A percentile compares a stretch with the other conserved stretches of the same genome.
Evolutionary conservation across 2,113 vertebrate genomes (phyloP).

Genomic region (Ellobius talpinus): DNA sequence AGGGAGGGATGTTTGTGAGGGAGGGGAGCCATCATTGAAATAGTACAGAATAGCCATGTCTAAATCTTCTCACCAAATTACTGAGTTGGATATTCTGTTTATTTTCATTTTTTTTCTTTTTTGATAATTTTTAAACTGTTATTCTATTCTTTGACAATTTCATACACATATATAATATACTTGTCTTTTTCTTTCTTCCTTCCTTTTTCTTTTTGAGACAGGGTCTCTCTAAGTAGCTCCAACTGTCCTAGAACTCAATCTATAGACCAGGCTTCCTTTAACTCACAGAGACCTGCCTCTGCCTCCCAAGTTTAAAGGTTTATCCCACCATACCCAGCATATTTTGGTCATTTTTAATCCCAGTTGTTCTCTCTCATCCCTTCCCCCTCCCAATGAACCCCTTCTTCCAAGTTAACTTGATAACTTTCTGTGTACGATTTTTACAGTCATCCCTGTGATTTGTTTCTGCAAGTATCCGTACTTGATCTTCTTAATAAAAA

Average conservation of each 20-base stretch:
- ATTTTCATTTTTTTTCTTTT: neutral
- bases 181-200: neutral
- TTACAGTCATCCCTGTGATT: constrained; percentile 36
- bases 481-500: constrained; percentile 62
- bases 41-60: neutral
- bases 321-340: neutral
- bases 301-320: neutral
- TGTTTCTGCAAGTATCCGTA: constrained; percentile 55
- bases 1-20: neutral
- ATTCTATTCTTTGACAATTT: neutral
- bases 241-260: neutral
- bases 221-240: neutral
- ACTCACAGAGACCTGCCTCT: neutral
- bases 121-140: neutral
- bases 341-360: neutral
- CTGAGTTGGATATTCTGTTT: neutral
- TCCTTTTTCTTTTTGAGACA: neutral
- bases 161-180: neutral
- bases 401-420: constrained; percentile 1
- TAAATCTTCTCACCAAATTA: neutral
- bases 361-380: neutral
- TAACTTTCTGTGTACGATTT: constrained; percentile 13
- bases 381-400: neutral
- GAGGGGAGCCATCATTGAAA: neutral
- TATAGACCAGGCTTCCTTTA: neutral